Conservation (phyloP, 1,140 invertebrate genomes). For the Coelopa frigida region DNA sequence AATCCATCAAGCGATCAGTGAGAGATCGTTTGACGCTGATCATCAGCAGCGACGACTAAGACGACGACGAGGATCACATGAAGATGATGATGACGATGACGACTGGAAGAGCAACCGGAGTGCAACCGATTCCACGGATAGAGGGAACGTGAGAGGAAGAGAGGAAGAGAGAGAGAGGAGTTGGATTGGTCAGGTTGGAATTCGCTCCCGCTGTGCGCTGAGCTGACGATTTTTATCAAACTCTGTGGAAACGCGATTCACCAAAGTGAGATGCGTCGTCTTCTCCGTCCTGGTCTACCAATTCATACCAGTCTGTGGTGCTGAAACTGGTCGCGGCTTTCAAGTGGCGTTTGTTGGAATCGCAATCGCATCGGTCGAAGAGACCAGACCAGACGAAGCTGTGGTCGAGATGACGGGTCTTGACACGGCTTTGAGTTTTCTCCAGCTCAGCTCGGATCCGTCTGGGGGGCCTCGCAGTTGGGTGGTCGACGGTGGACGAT, state of each 20-base stretch:
- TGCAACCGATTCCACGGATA: slow-evolving; percentile 14
- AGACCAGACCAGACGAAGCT: too few species aligned
- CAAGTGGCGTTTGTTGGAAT: too few species aligned
- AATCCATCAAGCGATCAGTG: slow-evolving; percentile 42
- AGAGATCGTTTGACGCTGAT: slow-evolving; percentile 45
- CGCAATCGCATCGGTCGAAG: too few species aligned
- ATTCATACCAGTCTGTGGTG: too few species aligned
- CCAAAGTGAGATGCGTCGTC: too few species aligned
- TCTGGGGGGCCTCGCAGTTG: too few species aligned
- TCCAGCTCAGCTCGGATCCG: too few species aligned
- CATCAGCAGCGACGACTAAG: slow-evolving; percentile 45
- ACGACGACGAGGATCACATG: slow-evolving; percentile 6
- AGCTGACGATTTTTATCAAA: neutral
- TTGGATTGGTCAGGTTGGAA: neutral
- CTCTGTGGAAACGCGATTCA: too few species aligned
- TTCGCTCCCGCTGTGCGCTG: neutral
- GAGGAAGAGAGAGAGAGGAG: slow-evolving; percentile 16
- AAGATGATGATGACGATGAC: neutral
- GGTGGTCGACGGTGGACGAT: neutral
- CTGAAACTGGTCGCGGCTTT: too few species aligned
- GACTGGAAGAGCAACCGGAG: neutral
- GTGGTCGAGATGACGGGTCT: too few species aligned
- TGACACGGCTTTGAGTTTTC: too few species aligned
- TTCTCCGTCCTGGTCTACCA: too few species aligned
- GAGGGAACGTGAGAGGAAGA: slow-evolving; percentile 42